Percentiles rank a stretch among this genome's conserved stretches.
phyloP scores from a whole-genome alignment of 2,888 invertebrate species.

The Synanthedon andrenaeformis region DNA sequence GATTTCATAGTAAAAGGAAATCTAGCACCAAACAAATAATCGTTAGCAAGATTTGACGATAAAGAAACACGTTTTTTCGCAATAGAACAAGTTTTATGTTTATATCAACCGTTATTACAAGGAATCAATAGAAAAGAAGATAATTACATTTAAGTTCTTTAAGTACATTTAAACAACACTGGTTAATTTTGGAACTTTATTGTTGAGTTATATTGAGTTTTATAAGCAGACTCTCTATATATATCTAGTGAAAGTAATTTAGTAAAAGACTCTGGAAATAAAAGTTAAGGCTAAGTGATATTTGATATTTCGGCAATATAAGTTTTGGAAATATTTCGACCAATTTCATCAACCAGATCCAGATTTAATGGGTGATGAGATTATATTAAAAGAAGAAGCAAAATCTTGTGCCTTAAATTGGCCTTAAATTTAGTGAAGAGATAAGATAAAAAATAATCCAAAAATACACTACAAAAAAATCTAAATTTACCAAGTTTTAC shows the following conservation, averaged over 20 bases:
- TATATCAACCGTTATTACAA: constrained; percentile 71
- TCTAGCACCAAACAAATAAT: constrained; percentile 54
- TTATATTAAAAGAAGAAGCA: constrained; percentile 32
- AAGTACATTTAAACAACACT: constrained; percentile 69
- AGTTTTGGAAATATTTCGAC: constrained; percentile 60
- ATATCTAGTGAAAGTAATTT: constrained; percentile 63
- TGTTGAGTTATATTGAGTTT: constrained; percentile 62
- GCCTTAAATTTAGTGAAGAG: constrained; percentile 69
- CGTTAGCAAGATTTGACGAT: constrained; percentile 68
- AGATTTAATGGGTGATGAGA: constrained; percentile 54
- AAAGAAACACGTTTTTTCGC: constrained; percentile 72
- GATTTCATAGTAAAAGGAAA: constrained; percentile 61
- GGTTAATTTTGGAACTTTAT: constrained; percentile 70
- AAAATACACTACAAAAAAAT: constrained; percentile 41
- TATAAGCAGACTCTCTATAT: constrained; percentile 66
- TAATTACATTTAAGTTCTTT: constrained; percentile 63
- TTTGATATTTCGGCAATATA: constrained; percentile 57
- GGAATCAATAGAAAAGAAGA: constrained; percentile 69
- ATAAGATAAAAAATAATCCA: constrained; percentile 57
- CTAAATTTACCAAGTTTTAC: constrained; percentile 62
- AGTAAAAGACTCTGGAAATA: constrained; percentile 62
- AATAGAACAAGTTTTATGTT: constrained; percentile 72
- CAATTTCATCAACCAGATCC: constrained; percentile 59
- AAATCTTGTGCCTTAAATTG: constrained; percentile 69
- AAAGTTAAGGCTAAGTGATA: constrained; percentile 63